phyloP scores from a whole-genome alignment of 2,797 vertebrate genomes.

The Centroberyx gerrardi region DNA sequence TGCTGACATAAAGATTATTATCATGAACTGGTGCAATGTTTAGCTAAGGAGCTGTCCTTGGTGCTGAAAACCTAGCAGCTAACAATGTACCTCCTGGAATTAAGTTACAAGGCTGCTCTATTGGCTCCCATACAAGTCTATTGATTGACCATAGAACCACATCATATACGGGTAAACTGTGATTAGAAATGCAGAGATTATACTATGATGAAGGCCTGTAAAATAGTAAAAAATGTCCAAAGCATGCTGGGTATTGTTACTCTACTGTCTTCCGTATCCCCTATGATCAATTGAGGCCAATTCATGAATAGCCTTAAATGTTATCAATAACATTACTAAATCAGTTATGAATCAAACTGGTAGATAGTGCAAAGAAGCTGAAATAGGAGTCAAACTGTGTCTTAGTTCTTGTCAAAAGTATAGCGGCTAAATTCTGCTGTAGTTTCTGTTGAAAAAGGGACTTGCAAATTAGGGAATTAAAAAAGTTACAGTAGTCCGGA shows the following conservation, averaged over 20 bases:
- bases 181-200: constrained; percentile 6
- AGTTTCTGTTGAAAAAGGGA: no score
- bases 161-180: background rate
- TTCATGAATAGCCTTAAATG: no score
- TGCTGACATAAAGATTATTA: background rate
- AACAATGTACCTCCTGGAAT: background rate
- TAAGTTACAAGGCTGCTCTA: no score
- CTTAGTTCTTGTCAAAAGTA: no score
- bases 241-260: no score
- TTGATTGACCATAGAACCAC: constrained; percentile 15
- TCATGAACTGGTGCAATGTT: background rate
- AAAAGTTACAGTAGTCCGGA: no score
- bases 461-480: no score
- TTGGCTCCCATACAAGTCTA: background rate
- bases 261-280: background rate
- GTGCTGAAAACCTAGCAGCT: constrained; percentile 59
- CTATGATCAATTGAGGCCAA: background rate
- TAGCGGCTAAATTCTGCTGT: no score
- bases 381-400: no score
- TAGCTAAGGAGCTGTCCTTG: constrained; percentile 67
- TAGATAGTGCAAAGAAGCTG: no score
- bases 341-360: no score
- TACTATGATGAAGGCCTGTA: background rate
- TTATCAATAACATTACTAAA: no score
- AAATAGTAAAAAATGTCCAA: background rate